phyloP scores from a whole-genome alignment of 2,888 invertebrate genomes.

The Willowsia nigromaculata region DNA sequence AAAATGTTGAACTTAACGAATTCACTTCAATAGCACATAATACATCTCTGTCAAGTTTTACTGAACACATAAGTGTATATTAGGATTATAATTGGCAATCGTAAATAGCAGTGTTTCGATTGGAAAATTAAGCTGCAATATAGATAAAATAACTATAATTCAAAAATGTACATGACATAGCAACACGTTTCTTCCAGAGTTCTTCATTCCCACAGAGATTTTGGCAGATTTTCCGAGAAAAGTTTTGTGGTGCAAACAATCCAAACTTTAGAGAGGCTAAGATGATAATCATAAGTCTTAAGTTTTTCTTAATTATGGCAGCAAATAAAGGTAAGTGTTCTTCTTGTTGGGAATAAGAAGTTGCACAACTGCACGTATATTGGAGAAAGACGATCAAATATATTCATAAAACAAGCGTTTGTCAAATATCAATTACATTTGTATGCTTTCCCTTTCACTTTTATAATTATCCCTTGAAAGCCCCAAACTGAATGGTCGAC shows the following conservation, averaged over 20 bases:
- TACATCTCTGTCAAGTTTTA: background rate
- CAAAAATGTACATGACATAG: background rate
- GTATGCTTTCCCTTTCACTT: no score
- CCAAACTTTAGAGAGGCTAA: background rate
- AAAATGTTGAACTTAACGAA: background rate
- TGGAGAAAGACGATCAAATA: no score
- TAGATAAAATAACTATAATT: background rate
- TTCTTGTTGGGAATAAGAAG: no score
- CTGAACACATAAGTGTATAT: background rate
- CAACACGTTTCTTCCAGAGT: conserved; percentile 37
- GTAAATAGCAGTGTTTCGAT: background rate
- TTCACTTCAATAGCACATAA: background rate
- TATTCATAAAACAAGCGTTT: no score
- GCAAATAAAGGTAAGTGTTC: no score
- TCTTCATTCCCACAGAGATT: conserved; percentile 31
- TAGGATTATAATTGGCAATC: no score
- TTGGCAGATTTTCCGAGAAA: background rate
- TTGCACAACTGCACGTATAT: no score
- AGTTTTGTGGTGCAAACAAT: background rate
- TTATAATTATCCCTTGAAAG: no score
- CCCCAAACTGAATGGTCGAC: no score
- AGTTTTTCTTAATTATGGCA: background rate
- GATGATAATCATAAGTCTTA: background rate
- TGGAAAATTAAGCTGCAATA: background rate
- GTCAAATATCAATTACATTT: no score